Conservation (phyloP, 2,888 invertebrate genomes). For the Camptogramma bilineatum region DNA sequence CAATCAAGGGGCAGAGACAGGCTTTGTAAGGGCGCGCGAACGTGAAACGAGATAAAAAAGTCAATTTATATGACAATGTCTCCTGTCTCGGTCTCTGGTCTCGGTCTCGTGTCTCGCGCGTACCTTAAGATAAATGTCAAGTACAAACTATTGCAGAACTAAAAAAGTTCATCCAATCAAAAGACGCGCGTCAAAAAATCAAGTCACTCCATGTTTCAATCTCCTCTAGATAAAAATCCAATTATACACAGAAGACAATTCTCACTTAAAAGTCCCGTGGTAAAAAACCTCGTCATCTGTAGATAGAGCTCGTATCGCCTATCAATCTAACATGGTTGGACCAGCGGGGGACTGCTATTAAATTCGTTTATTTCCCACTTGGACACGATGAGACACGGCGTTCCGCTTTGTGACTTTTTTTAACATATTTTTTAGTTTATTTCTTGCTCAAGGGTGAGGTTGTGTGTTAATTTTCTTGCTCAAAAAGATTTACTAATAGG, state of each 20-base stretch:
- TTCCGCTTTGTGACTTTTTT: conserved; percentile 37
- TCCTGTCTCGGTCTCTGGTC: no score
- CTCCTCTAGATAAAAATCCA: conserved; percentile 71
- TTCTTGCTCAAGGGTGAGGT: not conserved
- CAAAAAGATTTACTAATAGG: no score
- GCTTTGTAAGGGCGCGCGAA: no score
- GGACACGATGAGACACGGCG: conserved; percentile 43
- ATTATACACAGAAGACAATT: conserved; percentile 75
- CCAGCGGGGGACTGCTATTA: conserved; percentile 75
- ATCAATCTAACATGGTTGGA: conserved; percentile 76
- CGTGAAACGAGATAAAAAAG: no score
- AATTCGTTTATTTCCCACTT: conserved; percentile 59
- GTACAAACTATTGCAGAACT: conserved; percentile 1
- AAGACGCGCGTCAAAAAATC: conserved; percentile 24
- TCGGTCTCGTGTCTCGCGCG: no score
- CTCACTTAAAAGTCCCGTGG: conserved; percentile 69
- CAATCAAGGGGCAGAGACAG: no score
- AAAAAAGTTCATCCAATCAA: conserved; percentile 16
- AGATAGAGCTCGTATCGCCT: conserved; percentile 70
- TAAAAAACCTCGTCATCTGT: conserved; percentile 64
- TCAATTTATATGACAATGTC: no score
- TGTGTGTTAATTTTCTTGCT: not conserved
- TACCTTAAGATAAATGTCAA: not conserved
- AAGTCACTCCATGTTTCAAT: conserved; percentile 46
- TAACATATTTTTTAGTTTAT: conserved; percentile 21